Conservation (phyloP, 2,113 vertebrate species). For the Narcine bancroftii region DNA sequence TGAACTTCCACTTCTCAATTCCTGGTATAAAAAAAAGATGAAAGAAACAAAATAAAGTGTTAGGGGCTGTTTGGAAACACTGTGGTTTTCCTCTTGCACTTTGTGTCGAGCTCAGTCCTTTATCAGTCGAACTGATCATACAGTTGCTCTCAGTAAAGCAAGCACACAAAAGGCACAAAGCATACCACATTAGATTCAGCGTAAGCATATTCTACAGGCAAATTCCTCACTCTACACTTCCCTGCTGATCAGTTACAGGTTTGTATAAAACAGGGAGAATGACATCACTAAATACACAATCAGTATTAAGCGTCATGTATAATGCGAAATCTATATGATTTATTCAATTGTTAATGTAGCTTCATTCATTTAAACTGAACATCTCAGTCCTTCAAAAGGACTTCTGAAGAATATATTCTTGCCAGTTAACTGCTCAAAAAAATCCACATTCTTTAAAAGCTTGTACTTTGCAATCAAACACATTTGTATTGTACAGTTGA, state of each 20-base stretch:
- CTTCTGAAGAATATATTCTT: neutral
- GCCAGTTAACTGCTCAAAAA: neutral
- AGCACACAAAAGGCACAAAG: neutral
- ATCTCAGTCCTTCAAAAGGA: neutral
- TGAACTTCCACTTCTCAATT: constrained; percentile 43
- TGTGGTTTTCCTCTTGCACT: constrained; percentile 41
- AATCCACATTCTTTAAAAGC: too few relatives aligned
- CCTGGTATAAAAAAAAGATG: constrained; percentile 48
- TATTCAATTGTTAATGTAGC: neutral
- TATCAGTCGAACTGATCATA: constrained; percentile 20
- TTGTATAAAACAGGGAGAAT: constrained; percentile 26
- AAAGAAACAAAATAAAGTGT: neutral
- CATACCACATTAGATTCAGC: constrained; percentile 1
- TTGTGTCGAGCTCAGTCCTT: neutral
- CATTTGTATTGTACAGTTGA: neutral
- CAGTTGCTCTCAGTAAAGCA: neutral
- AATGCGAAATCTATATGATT: neutral
- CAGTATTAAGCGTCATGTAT: neutral
- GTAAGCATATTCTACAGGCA: neutral
- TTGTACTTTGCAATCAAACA: neutral
- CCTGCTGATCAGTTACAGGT: constrained; percentile 11
- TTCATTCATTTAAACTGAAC: neutral
- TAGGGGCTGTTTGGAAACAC: constrained; percentile 48
- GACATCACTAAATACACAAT: constrained; percentile 5
- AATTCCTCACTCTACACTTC: neutral